Evolutionary conservation across 2,888 invertebrate genomes (phyloP).

Genomic region (Coremacera marginata): DNA sequence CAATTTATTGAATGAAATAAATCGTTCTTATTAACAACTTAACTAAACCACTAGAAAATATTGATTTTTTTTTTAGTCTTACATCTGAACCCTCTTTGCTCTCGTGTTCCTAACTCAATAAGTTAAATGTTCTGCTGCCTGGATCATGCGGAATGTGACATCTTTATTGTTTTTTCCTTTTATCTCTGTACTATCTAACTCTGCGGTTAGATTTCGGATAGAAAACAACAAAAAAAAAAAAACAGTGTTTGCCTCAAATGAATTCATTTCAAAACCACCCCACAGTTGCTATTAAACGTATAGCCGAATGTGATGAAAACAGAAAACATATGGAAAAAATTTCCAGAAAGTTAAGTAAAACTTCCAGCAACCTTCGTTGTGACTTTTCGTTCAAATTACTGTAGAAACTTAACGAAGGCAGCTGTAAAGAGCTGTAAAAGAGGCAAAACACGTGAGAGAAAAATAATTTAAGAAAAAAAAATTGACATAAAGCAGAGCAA

Average conservation of each 20-base stretch:
- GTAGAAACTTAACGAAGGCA: background rate
- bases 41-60: background rate
- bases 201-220: background rate
- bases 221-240: background rate
- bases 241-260: background rate
- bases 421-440: background rate
- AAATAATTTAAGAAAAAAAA: background rate
- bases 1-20: too few species aligned
- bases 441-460: background rate
- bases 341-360: background rate
- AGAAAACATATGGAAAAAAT: background rate
- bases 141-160: conserved; percentile 25
- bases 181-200: background rate
- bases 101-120: background rate
- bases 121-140: conserved; percentile 5
- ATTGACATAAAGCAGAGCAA: background rate
- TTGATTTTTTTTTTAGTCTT: background rate
- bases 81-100: background rate
- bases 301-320: background rate
- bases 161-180: background rate
- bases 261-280: background rate
- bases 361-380: background rate
- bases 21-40: too few species aligned
- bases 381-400: conserved; percentile 4
- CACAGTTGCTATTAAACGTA: background rate